These are phyloP conservation scores for Maniola hyperantus DNA, from an alignment of 2,888 invertebrate genomes.

Conservation along the genomic window DNA sequence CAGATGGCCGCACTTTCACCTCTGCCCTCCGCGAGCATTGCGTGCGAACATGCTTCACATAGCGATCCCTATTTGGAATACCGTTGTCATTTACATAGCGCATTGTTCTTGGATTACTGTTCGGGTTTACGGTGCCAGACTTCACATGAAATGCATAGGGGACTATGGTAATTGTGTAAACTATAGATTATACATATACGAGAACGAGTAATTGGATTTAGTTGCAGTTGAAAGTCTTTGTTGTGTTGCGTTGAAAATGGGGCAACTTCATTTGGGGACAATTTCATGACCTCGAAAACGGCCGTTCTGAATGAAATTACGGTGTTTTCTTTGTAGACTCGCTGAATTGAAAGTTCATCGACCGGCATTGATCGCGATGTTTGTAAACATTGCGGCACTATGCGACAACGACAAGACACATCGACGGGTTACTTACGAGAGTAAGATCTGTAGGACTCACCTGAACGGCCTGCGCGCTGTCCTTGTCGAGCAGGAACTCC, in stretches of 20 bases:
- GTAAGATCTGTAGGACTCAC: slow-evolving; percentile 80
- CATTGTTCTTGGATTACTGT: slow-evolving; percentile 28
- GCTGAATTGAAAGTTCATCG: slow-evolving; percentile 46
- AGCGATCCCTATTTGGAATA: slow-evolving; percentile 49
- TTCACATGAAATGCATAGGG: slow-evolving; percentile 14
- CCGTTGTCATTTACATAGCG: slow-evolving; percentile 36
- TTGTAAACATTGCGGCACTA: slow-evolving; percentile 69
- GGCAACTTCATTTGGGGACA: too few relatives aligned
- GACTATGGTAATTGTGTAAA: background rate
- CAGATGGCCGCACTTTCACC: slow-evolving; percentile 73
- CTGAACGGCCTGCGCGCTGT: slow-evolving; percentile 93
- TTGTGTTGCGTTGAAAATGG: background rate
- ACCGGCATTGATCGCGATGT: slow-evolving; percentile 69
- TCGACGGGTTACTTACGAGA: background rate
- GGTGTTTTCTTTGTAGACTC: background rate
- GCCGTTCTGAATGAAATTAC: background rate
- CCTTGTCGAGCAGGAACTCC: slow-evolving; percentile 97
- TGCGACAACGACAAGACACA: slow-evolving; percentile 30
- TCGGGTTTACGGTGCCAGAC: slow-evolving; percentile 18
- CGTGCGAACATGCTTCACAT: slow-evolving; percentile 59
- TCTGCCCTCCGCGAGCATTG: slow-evolving; percentile 57
- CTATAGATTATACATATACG: background rate
- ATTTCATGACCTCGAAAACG: background rate
- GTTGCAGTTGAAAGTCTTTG: slow-evolving; percentile 17
- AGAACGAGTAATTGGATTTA: slow-evolving; percentile 24